Base-by-base conservation (phyloP, 2,888 invertebrate species). In the Heliconius sara region DNA sequence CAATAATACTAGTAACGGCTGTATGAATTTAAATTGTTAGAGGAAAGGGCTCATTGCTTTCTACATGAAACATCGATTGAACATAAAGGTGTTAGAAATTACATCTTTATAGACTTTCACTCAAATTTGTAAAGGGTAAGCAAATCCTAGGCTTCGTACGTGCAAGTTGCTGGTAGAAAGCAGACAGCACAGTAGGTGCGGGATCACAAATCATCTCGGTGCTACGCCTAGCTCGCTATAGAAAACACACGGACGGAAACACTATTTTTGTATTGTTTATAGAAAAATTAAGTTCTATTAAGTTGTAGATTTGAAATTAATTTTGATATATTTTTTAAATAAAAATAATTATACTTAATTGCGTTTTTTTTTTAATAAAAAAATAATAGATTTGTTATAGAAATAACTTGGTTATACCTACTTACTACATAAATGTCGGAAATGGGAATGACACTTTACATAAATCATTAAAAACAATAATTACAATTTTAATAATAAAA, bases 151-250 rank as follows among this genome's bases (percentile, higher is more conserved):
- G 78, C 76, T 72, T 71, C 76, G 83, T 81, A 77, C 78, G 63
- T 60, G 80, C 76, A 75, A 82, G 80, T 83, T 76, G 80, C 78
- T 79, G 82, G 80, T 84, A 84, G 82, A 81, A 83, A 84, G 79
- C 76, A 66, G 79, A 79, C 80, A 81, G 84, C 81, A 80, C 80
- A 81, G 84, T 82, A 80, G 83, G 83, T 81, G 83, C 79, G 74
- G 72, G 73, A 81, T 81, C 83, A 84, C 85, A 83, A 86, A 84
- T 86, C 84, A 85, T 83, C 73, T 82, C 70, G 27, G 65, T 76
- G 83, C 76, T 83, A 83, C 84, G 85, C 83, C 83, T 80, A 47
- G 79, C 43, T 77, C 72, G 79, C 75, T 60, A 73, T 81, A 72
- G 75, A 39, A 78, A 79, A 82, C 75, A 78, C 65, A 80, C 70